Base-by-base conservation (phyloP, 2,113 vertebrate species). In the Glaucidium brasilianum region DNA sequence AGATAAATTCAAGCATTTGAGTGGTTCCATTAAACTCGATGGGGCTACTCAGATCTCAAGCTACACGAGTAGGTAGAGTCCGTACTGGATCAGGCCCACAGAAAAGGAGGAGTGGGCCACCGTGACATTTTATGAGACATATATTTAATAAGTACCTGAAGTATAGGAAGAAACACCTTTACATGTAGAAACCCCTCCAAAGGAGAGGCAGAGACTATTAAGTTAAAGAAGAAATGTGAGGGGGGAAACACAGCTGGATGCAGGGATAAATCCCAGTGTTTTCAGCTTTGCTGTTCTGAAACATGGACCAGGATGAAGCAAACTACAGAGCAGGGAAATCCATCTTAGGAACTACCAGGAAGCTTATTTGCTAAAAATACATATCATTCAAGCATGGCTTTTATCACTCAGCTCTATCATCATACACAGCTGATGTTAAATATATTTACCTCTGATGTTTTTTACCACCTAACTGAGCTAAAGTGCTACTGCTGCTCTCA, bases 1-100 rank as follows among this genome's bases (percentile, higher is more conserved):
- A 22, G 41, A 56, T 37, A n/a, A 67, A 63, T 67, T 68, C 66
- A 26, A 32, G 32, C 8, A 4, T 68, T 56, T 12, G 56, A 60
- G 55, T 30, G 30, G 30, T 53, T 79, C 53, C 82, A 25, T 35
- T 35, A 9, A 64, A 41, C 30, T 45, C 2, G 0, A 16, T 8
- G 34, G 25, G 19, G 49, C 41, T 16, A 7, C 21, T 67, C 43
- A 2, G 2, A 2, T 26, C 59, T 52, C 58, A 19, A 27, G 25
- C 39, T 35, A 17, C 35, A 4, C 0, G 0, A 62, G 49, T 3
- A 71, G 50, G 52, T 59, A 35, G 60, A 35, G 30, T 25, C 49
- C 11, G 0, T 3, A 6, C 5, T 1, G n/a, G 63, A 15, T 47
- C 66, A 45, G 62, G 39, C 15, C 17, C 27, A 8, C 3, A 11